Base-by-base conservation (phyloP, 2,113 vertebrate species). In the Chaetura pelagica region DNA sequence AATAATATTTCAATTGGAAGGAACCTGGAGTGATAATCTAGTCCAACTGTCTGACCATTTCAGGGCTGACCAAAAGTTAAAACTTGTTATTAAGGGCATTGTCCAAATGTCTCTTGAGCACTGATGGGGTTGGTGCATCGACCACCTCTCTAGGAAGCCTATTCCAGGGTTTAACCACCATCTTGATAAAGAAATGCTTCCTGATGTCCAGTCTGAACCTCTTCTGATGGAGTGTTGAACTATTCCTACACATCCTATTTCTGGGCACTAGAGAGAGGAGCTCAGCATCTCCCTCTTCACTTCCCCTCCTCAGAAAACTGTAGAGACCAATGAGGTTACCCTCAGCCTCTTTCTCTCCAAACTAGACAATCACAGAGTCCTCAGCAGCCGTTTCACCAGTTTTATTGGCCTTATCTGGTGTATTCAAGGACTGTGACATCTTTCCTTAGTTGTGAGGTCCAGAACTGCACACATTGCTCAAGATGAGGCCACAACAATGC, bases 121-220 rank as follows among this genome's bases (percentile, higher is more conserved):
- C 4, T 63, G 13, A 20, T 12, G 40, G 27, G 2, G 3, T 32
- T 10, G 2, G 6, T 4, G 1, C 16, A 48, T 48, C 0, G 0
- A 12, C 3, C 7, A 35, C 46, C 46, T 48, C 18, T 48, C 46
- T 48, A 48, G 46, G 19, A 48, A 48, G 11, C 5, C 23, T 76
- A 4, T 57, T 52, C 5, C 32, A 62, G 24, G 12, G 4, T 57
- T 71, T 51, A 19, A 24, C 29, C 9, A 34, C 9, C 14, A 6
- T 67, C 13, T 73, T 0, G 0, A 2, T 57, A 51, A 81, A 68
- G 14, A 68, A 80, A 13, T 42, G 14, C 1, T 54, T 74, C 38
- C 16, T 22, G 7, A 66, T 34, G 40, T 22, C 18, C 24, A 32
- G 15, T 34, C 15, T 68, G 22, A 35, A 55, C 44, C 19, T 59